Conservation (phyloP, 1,140 invertebrate genomes). For the Zaprionus gabonicus region DNA sequence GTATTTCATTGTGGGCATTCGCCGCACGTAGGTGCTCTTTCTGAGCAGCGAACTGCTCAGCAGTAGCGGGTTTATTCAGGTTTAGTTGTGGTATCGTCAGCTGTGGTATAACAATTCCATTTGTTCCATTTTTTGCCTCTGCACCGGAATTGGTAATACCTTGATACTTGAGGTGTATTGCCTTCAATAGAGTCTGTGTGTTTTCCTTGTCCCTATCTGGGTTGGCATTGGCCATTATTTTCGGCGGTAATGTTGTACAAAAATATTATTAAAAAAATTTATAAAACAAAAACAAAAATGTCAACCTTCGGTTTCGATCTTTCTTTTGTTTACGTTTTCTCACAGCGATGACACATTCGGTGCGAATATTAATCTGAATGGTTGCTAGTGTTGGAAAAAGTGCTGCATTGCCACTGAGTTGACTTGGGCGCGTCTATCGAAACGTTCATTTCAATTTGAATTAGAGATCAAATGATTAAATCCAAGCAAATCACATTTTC, state of each 20-base stretch:
- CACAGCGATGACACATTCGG: conserved; percentile 8
- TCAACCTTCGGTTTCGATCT: conserved; percentile 14
- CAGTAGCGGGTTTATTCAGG: conserved; percentile 3
- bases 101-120: conserved; percentile 55
- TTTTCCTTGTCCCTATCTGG: conserved; percentile 38
- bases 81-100: conserved; percentile 40
- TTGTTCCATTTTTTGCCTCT: conserved; percentile 28
- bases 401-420: neutral
- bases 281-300: conserved; percentile 17
- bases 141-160: conserved; percentile 30
- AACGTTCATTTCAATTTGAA: neutral
- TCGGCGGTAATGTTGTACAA: conserved; percentile 14
- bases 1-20: conserved; percentile 43
- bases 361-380: neutral
- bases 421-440: neutral
- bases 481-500: too few relatives aligned
- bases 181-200: conserved; percentile 50
- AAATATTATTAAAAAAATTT: conserved; percentile 11
- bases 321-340: conserved; percentile 37
- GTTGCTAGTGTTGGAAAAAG: conserved; percentile 1
- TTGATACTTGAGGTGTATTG: conserved; percentile 50
- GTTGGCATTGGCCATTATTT: conserved; percentile 35
- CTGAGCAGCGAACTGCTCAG: conserved; percentile 24
- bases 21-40: conserved; percentile 34
- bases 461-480: too few relatives aligned